A percentile compares a stretch with the other conserved stretches of the same genome.
Evolutionary conservation across 2,797 vertebrate species (phyloP).

Genomic region (Gymnopithys bicolor): DNA sequence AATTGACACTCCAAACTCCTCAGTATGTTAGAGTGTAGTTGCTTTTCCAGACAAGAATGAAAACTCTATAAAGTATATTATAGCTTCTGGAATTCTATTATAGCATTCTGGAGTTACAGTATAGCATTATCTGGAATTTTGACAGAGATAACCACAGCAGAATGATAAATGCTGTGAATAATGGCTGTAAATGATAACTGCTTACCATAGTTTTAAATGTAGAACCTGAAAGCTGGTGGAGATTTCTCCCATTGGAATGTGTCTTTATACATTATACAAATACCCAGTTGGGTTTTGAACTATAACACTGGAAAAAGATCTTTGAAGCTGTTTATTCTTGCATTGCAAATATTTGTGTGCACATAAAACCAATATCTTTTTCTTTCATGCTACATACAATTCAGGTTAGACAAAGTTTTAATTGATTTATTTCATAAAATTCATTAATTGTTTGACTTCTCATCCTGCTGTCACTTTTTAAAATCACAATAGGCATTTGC

Average conservation of each 20-base stretch:
- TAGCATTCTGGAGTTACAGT: background rate
- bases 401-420: background rate
- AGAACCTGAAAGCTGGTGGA: background rate
- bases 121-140: background rate
- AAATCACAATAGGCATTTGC: background rate
- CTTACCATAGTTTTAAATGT: background rate
- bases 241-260: background rate
- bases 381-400: background rate
- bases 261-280: background rate
- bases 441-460: background rate
- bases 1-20: background rate
- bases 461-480: background rate
- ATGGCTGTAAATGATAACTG: background rate
- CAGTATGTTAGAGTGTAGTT: background rate
- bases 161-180: background rate
- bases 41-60: background rate
- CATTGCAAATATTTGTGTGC: background rate
- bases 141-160: background rate
- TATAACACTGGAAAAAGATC: background rate
- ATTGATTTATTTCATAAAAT: background rate
- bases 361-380: background rate
- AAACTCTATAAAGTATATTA: background rate
- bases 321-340: background rate
- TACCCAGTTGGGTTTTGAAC: background rate
- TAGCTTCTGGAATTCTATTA: background rate